Evolutionary conservation across 2,888 invertebrate genomes (phyloP), one percentile per base, ranked within the genome.

Genomic region (Acrobeloides nanus): DNA sequence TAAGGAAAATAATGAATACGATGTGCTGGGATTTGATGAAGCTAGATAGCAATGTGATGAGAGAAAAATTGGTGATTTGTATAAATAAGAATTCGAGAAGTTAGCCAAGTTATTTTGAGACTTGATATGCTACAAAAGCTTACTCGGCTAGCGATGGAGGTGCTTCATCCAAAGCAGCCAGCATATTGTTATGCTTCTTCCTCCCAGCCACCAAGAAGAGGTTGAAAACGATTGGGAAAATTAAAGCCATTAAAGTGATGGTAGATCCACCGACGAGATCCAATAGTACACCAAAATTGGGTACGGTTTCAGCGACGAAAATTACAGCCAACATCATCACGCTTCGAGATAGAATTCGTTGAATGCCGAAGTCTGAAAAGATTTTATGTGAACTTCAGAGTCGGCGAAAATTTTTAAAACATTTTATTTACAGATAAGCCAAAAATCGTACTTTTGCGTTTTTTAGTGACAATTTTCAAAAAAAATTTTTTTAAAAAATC

Each of bases 211-310:
- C 48, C 35, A 68, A 49, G 12, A 47, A 62, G 12, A 68, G 51
- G 34, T 68, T 64, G 55, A 68, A 68, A 1, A 66, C 31, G n/a
- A 57, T 53, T 4, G 68, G 68, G 15, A 68, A 59, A 4, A 68
- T 53, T 10, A 68, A 49, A 32, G 67, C 66, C 67, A 68, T 68
- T 27, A 65, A 38, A 5, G 64, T 66, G 25, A 66, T 62, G n/a
- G 66, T 66, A 5, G 66, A 52, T n/a, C 57, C 57, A 21, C 57
- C 57, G 32, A 68, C 68, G 4, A 68, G 44, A 48, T 68, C 66
- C 23, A 68, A 51, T 8, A 68, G 51, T 7, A 65, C 65, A 5
- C 68, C 68, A 41, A 68, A 68, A 25, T 65, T 64, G 4, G 68
- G 68, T 3, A 68, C 53, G 6, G 62, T 62, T 29, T 62, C 62